Evolutionary conservation across 2,113 vertebrate genomes (phyloP).

Genomic region (Acinonyx jubatus): DNA sequence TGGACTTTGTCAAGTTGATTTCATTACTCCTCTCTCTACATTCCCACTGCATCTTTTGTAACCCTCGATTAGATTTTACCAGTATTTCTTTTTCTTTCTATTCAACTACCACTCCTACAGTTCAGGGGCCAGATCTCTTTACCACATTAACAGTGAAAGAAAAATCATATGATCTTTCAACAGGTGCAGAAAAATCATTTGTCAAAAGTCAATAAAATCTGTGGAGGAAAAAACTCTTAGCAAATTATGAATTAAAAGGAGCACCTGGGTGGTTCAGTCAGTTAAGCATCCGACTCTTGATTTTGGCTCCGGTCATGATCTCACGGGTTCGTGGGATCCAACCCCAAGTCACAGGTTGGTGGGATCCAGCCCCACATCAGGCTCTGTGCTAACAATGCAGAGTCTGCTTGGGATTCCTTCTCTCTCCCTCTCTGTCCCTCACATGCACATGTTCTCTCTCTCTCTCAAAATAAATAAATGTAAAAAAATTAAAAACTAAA

Average conservation of each 20-base stretch:
- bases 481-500: neutral
- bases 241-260: conserved; percentile 5
- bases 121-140: neutral
- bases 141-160: conserved; percentile 21
- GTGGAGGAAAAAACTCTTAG: neutral
- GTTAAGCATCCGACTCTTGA: no score
- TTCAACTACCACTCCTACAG: neutral
- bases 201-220: neutral
- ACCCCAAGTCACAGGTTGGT: no score
- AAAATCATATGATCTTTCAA: conserved; percentile 11
- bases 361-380: no score
- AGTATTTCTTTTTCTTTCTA: neutral
- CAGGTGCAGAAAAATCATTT: neutral
- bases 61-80: neutral
- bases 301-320: no score
- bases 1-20: neutral
- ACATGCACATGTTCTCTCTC: no score
- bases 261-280: no score
- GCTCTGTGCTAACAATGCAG: no score
- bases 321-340: no score
- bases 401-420: no score
- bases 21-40: neutral
- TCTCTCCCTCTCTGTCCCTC: no score
- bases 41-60: neutral
- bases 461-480: no score